Evolutionary conservation across 1,140 invertebrate genomes (phyloP).

Genomic region (Micrasema minimum): DNA sequence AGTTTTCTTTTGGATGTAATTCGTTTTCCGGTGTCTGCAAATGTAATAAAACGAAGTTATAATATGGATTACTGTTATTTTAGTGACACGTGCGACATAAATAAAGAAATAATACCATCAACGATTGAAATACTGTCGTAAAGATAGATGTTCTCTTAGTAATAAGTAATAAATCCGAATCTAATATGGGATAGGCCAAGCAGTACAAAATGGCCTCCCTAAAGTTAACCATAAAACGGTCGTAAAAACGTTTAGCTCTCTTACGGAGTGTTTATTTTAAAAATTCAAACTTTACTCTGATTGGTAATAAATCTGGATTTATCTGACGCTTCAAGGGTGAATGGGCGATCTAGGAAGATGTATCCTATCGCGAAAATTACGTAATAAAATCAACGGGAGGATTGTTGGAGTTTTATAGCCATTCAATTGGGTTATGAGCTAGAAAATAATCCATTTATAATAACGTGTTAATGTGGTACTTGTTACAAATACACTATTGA

Average conservation of each 20-base stretch:
- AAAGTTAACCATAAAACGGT: conserved; percentile 38
- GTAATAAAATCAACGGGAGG: conserved; percentile 25
- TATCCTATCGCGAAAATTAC: conserved; percentile 27
- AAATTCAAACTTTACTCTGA: conserved; percentile 40
- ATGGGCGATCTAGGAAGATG: conserved; percentile 11
- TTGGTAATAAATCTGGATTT: conserved; percentile 38
- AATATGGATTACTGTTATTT: background rate
- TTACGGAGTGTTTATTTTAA: conserved; percentile 37
- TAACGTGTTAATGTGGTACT: no score
- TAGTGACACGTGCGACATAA: conserved; percentile 24
- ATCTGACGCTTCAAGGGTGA: conserved; percentile 32
- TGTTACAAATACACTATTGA: no score
- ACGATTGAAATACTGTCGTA: conserved; percentile 24
- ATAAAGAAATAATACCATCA: conserved; percentile 32
- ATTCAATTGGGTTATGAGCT: conserved; percentile 15
- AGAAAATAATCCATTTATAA: background rate
- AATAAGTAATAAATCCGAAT: conserved; percentile 39
- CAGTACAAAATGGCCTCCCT: conserved; percentile 21
- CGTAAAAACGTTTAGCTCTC: conserved; percentile 36
- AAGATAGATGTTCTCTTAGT: conserved; percentile 23
- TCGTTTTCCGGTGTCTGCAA: no score
- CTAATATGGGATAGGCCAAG: conserved; percentile 37
- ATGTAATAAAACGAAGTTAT: background rate
- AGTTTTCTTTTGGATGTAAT: no score
- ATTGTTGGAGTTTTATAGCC: conserved; percentile 4